Evolutionary conservation across 2,113 vertebrate genomes (phyloP).

Genomic region (Tringa solitaria): DNA sequence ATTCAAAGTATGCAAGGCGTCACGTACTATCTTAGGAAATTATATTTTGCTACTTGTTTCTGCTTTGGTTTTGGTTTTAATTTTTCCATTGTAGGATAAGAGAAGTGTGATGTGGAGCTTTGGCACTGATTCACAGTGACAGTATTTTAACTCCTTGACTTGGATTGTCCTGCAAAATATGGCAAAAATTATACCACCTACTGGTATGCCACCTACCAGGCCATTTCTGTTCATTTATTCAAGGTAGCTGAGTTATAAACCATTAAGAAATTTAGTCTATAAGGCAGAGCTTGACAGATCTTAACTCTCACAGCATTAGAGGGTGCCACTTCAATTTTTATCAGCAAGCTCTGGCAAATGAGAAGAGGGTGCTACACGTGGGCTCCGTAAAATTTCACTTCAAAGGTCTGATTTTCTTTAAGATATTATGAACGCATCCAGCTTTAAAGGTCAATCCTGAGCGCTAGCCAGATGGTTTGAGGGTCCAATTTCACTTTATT

Average conservation of each 20-base stretch:
- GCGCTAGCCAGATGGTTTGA: conserved; percentile 20
- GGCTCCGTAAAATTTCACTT: not conserved
- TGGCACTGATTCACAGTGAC: not conserved
- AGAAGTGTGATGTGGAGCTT: not conserved
- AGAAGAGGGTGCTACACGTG: not conserved
- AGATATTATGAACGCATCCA: not conserved
- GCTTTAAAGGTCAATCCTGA: conserved; percentile 7
- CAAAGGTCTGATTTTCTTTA: not conserved
- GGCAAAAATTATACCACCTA: not conserved
- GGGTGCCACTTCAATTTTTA: not conserved
- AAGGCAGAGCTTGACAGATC: not conserved
- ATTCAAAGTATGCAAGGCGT: not conserved
- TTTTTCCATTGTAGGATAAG: not conserved
- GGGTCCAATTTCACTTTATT: not conserved
- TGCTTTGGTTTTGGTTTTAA: not conserved
- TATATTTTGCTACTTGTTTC: not conserved
- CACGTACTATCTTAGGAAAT: not conserved
- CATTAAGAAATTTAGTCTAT: not conserved
- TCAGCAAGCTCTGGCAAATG: not conserved
- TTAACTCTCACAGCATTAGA: not conserved
- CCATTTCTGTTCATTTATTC: not conserved
- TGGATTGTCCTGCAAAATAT: not conserved
- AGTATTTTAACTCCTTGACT: not conserved
- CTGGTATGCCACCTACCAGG: no score
- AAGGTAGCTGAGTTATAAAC: not conserved